phyloP scores from a whole-genome alignment of 2,113 vertebrate genomes.

The Gymnobelideus leadbeateri region DNA sequence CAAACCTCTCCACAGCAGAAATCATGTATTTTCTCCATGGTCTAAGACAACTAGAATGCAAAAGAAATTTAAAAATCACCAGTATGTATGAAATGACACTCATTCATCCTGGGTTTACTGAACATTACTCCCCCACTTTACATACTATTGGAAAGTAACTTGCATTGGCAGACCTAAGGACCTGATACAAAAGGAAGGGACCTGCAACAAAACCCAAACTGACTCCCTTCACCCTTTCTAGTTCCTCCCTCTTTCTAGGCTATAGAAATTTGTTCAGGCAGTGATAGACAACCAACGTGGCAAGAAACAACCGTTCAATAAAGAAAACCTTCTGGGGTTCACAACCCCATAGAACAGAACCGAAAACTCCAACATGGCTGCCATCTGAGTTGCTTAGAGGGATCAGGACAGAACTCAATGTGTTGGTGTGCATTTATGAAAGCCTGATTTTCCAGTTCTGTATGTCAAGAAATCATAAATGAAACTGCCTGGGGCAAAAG shows the following conservation, averaged over 20 bases:
- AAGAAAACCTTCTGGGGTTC: background rate
- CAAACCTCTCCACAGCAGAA: background rate
- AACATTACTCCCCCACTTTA: background rate
- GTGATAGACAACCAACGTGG: background rate
- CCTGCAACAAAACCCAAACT: background rate
- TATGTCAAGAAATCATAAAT: too few relatives aligned
- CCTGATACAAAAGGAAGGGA: background rate
- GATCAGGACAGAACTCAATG: background rate
- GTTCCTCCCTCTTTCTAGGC: background rate
- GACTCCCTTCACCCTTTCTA: background rate
- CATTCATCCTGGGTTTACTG: background rate
- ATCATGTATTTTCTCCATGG: background rate
- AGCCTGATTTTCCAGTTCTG: too few relatives aligned
- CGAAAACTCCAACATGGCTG: too few relatives aligned
- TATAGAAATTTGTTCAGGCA: background rate
- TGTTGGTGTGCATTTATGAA: background rate
- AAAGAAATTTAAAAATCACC: background rate
- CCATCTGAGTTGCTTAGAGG: background rate
- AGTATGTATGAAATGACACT: background rate
- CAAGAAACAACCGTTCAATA: background rate
- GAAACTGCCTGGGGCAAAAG: too few relatives aligned
- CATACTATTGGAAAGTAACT: background rate
- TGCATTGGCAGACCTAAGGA: background rate
- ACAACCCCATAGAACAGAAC: background rate
- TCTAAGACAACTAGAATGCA: background rate